Conservation (phyloP, 2,797 vertebrate genomes). For the Urosaurus nigricauda region DNA sequence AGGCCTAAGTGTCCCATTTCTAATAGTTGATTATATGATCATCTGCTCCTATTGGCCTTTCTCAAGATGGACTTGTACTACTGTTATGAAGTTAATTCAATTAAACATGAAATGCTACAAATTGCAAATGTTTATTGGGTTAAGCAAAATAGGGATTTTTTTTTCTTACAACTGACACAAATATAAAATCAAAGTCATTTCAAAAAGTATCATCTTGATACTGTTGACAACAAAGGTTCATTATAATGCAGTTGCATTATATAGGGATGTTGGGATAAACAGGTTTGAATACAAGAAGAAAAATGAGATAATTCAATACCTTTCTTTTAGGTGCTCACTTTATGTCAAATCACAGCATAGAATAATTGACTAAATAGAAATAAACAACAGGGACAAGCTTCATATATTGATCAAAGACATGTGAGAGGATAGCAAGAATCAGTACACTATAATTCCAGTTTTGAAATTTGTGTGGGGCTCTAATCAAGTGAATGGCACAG, state of each 20-base stretch:
- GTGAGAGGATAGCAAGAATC: background rate
- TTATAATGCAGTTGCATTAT: background rate
- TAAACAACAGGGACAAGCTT: no score
- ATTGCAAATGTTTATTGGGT: no score
- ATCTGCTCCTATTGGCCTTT: background rate
- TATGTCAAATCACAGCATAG: background rate
- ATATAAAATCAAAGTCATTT: background rate
- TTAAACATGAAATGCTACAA: background rate
- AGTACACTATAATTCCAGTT: slow-evolving; percentile 3
- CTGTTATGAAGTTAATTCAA: background rate
- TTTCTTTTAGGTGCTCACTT: background rate
- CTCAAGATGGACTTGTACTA: background rate
- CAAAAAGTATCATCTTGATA: background rate
- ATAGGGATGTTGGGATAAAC: background rate
- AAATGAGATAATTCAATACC: background rate
- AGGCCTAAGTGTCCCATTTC: background rate
- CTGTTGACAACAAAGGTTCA: background rate
- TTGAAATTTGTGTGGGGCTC: background rate
- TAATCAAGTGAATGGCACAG: background rate
- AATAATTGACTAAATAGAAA: background rate
- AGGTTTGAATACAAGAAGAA: background rate
- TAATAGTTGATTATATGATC: background rate
- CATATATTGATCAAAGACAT: background rate
- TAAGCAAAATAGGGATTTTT: background rate
- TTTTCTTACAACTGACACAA: background rate